phyloP scores from a whole-genome alignment of 2,888 invertebrate species.

The Conus canariensis region DNA sequence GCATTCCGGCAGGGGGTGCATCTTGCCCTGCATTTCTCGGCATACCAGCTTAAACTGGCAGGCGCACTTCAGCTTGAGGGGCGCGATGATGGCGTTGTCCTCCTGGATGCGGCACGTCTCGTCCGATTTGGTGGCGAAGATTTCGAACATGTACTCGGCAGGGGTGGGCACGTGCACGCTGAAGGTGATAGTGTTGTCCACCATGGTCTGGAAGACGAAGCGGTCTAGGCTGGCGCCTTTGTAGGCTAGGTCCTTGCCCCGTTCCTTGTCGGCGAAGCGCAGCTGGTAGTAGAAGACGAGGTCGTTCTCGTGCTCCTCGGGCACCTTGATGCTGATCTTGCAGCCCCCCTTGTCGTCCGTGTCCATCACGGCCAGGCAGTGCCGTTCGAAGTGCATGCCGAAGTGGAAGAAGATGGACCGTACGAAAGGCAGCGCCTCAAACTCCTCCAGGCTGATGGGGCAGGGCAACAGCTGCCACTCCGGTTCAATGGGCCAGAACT shows the following conservation, averaged over 20 bases:
- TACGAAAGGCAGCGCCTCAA: conserved; percentile 98
- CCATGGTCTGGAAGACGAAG: conserved; percentile 97
- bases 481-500: conserved; percentile 97
- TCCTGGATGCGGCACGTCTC: conserved; percentile 72
- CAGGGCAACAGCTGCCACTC: conserved; percentile 98
- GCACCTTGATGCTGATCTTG: conserved; percentile 97
- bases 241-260: conserved; percentile 84
- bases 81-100: conserved; percentile 72
- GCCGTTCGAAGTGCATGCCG: conserved; percentile 93
- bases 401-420: conserved; percentile 96
- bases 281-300: conserved; percentile 99
- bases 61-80: conserved; percentile 82
- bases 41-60: conserved; percentile 90
- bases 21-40: conserved; percentile 95
- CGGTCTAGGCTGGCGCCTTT: conserved; percentile 96
- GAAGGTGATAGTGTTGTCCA: conserved; percentile 86
- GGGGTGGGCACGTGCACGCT: conserved; percentile 98
- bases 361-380: conserved; percentile 90
- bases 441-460: conserved; percentile 93
- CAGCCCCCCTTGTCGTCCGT: conserved; percentile 98
- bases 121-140: conserved; percentile 93
- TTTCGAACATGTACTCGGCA: conserved; percentile 95
- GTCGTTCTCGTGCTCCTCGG: conserved; percentile 94
- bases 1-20: conserved; percentile 97
- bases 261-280: conserved; percentile 90